Percentiles rank a stretch among this genome's conserved stretches.
phyloP scores from a whole-genome alignment of 1,140 invertebrate species.

The Drosophila persimilis region DNA sequence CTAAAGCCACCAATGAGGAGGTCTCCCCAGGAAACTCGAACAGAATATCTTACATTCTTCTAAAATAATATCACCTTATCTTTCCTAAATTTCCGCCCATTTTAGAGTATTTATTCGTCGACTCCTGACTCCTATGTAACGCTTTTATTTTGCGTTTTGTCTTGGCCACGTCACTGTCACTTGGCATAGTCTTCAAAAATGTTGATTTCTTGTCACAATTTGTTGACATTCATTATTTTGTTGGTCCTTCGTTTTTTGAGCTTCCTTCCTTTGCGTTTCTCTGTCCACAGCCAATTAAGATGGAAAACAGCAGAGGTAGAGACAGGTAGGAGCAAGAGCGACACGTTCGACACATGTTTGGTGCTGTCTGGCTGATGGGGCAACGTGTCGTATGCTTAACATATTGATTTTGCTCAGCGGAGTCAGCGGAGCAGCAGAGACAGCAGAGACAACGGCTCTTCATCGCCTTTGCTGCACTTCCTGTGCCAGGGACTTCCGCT shows the following conservation, averaged over 20 bases:
- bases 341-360: slow-evolving; percentile 54
- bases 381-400: slow-evolving; percentile 65
- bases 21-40: no score
- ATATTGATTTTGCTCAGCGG: slow-evolving; percentile 70
- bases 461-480: slow-evolving; percentile 68
- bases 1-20: no score
- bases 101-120: slow-evolving; percentile 9
- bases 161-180: slow-evolving; percentile 38
- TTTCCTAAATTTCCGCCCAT: no score
- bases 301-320: slow-evolving; percentile 46
- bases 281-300: slow-evolving; percentile 73
- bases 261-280: slow-evolving; percentile 9
- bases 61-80: no score
- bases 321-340: slow-evolving; percentile 10
- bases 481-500: slow-evolving; percentile 56
- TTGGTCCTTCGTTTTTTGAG: slow-evolving; percentile 3
- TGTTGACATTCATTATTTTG: slow-evolving; percentile 77
- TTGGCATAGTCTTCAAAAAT: slow-evolving; percentile 55
- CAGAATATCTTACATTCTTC: no score
- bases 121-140: background rate
- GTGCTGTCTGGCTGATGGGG: slow-evolving; percentile 5
- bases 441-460: slow-evolving; percentile 10
- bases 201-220: slow-evolving; percentile 81
- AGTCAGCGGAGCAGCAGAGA: slow-evolving; percentile 28
- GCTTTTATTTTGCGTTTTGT: background rate